Evolutionary conservation across 2,113 vertebrate genomes (phyloP).

Genomic region (Pavo muticus): DNA sequence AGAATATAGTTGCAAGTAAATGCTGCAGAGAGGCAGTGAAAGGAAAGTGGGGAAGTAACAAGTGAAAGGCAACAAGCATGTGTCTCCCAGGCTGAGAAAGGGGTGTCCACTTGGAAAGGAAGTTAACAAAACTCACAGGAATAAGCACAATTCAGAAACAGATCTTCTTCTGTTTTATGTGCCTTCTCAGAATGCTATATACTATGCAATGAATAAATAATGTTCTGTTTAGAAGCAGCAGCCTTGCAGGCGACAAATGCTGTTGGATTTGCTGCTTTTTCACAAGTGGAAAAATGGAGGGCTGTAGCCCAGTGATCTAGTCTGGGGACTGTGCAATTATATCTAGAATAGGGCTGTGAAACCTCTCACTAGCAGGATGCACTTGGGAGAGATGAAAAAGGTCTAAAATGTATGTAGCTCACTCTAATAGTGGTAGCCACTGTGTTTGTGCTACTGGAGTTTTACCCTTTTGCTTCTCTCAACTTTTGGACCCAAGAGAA

Average conservation of each 20-base stretch:
- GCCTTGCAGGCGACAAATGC: background rate
- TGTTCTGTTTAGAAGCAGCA: slow-evolving; percentile 20
- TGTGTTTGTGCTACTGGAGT: background rate
- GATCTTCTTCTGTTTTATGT: slow-evolving; percentile 6
- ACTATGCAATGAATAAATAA: slow-evolving; percentile 57
- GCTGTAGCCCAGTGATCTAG: background rate
- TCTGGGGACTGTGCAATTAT: background rate
- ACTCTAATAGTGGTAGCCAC: background rate
- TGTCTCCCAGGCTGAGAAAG: background rate
- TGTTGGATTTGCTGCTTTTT: background rate
- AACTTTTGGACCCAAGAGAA: background rate
- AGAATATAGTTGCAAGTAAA: background rate
- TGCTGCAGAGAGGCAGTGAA: background rate
- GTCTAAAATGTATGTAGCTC: background rate
- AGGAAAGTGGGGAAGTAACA: background rate
- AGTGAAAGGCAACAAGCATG: background rate
- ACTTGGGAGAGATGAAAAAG: background rate
- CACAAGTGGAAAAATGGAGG: slow-evolving; percentile 12
- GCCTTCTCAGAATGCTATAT: background rate
- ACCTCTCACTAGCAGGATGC: background rate
- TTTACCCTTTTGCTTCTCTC: background rate
- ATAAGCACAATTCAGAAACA: slow-evolving; percentile 23
- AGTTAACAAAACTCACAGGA: slow-evolving; percentile 31
- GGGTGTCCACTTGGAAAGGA: background rate
- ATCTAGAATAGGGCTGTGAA: background rate